Percentiles rank a stretch among this genome's conserved stretches.
Evolutionary conservation across 2,113 vertebrate genomes (phyloP).

Genomic region (Colossoma macropomum): DNA sequence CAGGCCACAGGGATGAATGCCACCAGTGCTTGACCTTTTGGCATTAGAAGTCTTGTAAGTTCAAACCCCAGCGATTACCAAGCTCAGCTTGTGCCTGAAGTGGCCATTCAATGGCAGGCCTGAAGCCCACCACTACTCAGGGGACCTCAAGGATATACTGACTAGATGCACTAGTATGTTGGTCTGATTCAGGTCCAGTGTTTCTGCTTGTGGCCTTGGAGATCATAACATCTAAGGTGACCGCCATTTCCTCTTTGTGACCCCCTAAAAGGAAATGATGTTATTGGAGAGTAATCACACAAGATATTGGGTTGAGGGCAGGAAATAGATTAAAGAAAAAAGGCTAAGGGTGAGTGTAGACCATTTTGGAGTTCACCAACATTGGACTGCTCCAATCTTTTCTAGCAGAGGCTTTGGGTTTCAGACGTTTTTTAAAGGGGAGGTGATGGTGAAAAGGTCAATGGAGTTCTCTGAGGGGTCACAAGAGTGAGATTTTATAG

Average conservation of each 20-base stretch:
- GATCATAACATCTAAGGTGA: background rate
- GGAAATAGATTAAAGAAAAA: constrained; percentile 76
- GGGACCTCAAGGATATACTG: background rate
- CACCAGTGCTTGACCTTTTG: constrained; percentile 75
- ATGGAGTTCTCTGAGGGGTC: constrained; percentile 67
- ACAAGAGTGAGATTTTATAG: constrained; percentile 37
- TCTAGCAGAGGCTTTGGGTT: background rate
- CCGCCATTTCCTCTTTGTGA: background rate
- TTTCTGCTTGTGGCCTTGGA: background rate
- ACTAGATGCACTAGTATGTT: background rate
- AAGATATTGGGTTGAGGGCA: constrained; percentile 73
- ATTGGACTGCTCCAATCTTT: no score
- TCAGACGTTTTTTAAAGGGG: constrained; percentile 54
- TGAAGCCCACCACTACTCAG: background rate
- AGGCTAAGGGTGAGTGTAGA: no score
- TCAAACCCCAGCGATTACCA: constrained; percentile 75
- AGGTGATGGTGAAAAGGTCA: constrained; percentile 69
- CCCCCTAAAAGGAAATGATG: constrained; percentile 50
- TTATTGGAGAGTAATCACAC: constrained; percentile 73
- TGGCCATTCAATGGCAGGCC: constrained; percentile 20
- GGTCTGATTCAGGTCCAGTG: background rate
- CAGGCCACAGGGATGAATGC: constrained; percentile 61
- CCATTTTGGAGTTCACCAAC: no score
- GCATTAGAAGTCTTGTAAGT: constrained; percentile 71
- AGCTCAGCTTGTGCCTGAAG: constrained; percentile 73